These are phyloP conservation scores for Sclerodermus sp. DNA, from an alignment of 2,888 invertebrate genomes.

Conservation along the genomic window DNA sequence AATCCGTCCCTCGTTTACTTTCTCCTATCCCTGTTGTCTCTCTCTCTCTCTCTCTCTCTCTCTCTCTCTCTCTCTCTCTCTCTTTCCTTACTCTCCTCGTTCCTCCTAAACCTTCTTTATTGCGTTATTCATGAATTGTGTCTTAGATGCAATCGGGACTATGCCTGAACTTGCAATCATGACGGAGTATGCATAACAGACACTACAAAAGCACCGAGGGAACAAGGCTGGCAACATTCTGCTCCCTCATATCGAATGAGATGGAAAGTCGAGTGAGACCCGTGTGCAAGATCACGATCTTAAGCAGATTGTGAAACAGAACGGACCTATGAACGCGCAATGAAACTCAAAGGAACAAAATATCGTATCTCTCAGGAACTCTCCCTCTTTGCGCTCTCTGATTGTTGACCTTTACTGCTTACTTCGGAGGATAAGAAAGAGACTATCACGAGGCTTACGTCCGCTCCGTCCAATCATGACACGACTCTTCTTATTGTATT, in stretches of 20 bases:
- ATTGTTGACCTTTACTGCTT: too few relatives aligned
- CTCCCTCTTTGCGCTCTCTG: background rate
- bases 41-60: background rate
- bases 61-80: background rate
- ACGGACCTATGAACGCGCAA: background rate
- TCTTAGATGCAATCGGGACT: too few relatives aligned
- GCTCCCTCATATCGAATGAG: slow-evolving; percentile 26
- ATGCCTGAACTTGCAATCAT: background rate
- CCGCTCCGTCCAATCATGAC: too few relatives aligned
- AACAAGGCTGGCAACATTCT: slow-evolving; percentile 26
- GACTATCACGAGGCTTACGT: too few relatives aligned
- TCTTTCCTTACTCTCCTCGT: background rate
- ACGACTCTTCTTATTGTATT: too few relatives aligned
- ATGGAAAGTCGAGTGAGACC: slow-evolving; percentile 37
- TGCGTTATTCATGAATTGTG: too few relatives aligned
- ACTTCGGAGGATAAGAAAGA: too few relatives aligned
- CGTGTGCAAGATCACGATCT: slow-evolving; percentile 35
- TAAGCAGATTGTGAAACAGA: slow-evolving; percentile 30
- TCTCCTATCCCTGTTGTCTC: background rate
- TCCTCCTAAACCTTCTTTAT: too few relatives aligned
- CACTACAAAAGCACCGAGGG: slow-evolving; percentile 23
- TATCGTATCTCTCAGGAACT: slow-evolving; percentile 9
- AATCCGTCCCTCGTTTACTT: slow-evolving; percentile 8
- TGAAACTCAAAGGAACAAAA: slow-evolving; percentile 8
- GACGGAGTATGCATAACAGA: slow-evolving; percentile 19